Percentiles rank a stretch among this genome's conserved stretches.
These are phyloP conservation scores for Leptarthrus brevirostris DNA, from an alignment of 2,888 invertebrate genomes.

Conservation along the genomic window DNA sequence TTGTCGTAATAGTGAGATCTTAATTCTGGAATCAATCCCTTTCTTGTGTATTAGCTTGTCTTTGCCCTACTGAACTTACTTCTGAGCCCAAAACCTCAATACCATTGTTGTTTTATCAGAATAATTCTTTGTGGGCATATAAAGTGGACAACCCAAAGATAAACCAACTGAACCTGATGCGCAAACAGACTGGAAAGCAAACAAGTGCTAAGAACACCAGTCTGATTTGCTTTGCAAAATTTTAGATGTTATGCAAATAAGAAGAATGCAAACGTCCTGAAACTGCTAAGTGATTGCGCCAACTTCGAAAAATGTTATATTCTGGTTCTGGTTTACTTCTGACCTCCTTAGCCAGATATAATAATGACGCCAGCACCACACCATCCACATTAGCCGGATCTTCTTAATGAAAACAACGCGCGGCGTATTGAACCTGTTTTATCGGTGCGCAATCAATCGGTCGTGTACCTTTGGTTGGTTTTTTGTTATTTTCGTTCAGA, in stretches of 20 bases:
- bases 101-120: too few relatives aligned
- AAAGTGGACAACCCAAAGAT: too few relatives aligned
- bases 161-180: too few relatives aligned
- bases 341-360: conserved; percentile 34
- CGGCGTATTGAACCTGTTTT: conserved; percentile 28
- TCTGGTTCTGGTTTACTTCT: conserved; percentile 1
- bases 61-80: too few relatives aligned
- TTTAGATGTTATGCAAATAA: background rate
- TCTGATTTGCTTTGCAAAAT: background rate
- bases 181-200: too few relatives aligned
- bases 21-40: too few relatives aligned
- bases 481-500: background rate
- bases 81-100: too few relatives aligned
- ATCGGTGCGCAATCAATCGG: conserved; percentile 20
- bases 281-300: background rate
- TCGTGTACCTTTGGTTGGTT: background rate
- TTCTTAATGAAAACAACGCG: conserved; percentile 7
- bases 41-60: too few relatives aligned
- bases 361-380: conserved; percentile 29
- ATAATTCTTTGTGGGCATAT: too few relatives aligned
- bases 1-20: too few relatives aligned
- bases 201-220: too few relatives aligned
- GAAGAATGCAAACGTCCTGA: background rate
- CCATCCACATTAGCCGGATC: conserved; percentile 27
- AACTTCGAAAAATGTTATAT: background rate